Evolutionary conservation across 2,113 vertebrate species (phyloP).

Genomic region (Nannobrachium achirus): DNA sequence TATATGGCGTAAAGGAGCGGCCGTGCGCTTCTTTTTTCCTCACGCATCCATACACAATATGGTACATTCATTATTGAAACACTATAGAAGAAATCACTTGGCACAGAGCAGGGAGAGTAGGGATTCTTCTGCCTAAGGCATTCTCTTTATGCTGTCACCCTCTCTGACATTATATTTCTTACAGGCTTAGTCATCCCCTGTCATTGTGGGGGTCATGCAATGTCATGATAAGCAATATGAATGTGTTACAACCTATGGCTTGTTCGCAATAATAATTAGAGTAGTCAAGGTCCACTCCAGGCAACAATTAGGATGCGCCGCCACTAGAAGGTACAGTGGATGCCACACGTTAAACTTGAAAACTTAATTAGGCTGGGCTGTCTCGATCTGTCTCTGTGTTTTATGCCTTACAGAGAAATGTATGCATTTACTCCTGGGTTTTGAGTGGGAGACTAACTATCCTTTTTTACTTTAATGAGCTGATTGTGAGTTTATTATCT

Average conservation of each 20-base stretch:
- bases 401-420: conserved; percentile 6
- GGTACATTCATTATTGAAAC: conserved; percentile 67
- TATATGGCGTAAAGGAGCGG: conserved; percentile 54
- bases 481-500: too few species aligned
- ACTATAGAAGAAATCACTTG: conserved; percentile 57
- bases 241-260: conserved; percentile 17
- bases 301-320: conserved; percentile 24
- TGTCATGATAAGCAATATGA: conserved; percentile 34
- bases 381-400: not conserved
- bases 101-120: conserved; percentile 49
- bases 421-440: not conserved
- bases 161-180: conserved; percentile 32
- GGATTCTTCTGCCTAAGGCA: conserved; percentile 46
- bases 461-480: too few species aligned
- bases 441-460: not conserved
- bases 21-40: conserved; percentile 33
- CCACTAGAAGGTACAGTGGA: conserved; percentile 37
- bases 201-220: conserved; percentile 26
- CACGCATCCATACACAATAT: conserved; percentile 61
- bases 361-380: conserved; percentile 18
- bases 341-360: conserved; percentile 25
- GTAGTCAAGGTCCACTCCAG: not conserved
- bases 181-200: conserved; percentile 36
- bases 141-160: conserved; percentile 32
- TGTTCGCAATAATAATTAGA: conserved; percentile 66